These are phyloP conservation scores for Sinotaia quadrata DNA, from an alignment of 2,888 invertebrate species.

Conservation along the genomic window DNA sequence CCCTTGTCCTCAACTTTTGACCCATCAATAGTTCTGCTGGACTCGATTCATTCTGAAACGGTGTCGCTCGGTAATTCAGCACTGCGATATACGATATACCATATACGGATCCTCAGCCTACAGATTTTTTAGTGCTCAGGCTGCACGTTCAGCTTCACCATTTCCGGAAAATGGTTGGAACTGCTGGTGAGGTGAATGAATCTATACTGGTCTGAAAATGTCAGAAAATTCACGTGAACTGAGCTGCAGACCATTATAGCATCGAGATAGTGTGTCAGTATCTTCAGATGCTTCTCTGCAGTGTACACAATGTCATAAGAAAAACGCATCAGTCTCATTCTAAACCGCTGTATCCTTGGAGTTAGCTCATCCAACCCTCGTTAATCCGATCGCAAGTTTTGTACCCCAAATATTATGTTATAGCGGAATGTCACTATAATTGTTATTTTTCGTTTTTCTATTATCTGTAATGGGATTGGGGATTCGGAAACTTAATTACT, in stretches of 20 bases:
- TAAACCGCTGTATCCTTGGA: too few relatives aligned
- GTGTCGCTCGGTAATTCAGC: slow-evolving; percentile 13
- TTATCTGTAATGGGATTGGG: too few relatives aligned
- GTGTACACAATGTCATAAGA: too few relatives aligned
- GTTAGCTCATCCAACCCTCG: too few relatives aligned
- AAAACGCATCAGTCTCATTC: too few relatives aligned
- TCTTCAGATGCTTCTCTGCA: too few relatives aligned
- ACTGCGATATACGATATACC: slow-evolving; percentile 23
- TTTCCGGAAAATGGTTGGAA: slow-evolving; percentile 6
- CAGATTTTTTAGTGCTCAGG: slow-evolving; percentile 8
- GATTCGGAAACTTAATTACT: too few relatives aligned
- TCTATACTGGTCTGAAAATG: slow-evolving; percentile 10
- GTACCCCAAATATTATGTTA: too few relatives aligned
- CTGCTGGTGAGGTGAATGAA: slow-evolving; percentile 18
- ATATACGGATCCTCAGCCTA: slow-evolving; percentile 6
- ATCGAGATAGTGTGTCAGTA: too few relatives aligned
- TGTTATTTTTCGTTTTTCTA: too few relatives aligned
- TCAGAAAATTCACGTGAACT: background rate
- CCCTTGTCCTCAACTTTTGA: slow-evolving; percentile 11
- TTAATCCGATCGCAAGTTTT: too few relatives aligned
- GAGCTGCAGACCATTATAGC: slow-evolving; percentile 24
- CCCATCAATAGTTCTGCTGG: slow-evolving; percentile 24
- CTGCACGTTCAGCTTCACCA: slow-evolving; percentile 22
- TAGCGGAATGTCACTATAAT: too few relatives aligned
- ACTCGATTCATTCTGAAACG: slow-evolving; percentile 14